phyloP scores from a whole-genome alignment of 2,888 invertebrate genomes.

The Glomeris marginata region DNA sequence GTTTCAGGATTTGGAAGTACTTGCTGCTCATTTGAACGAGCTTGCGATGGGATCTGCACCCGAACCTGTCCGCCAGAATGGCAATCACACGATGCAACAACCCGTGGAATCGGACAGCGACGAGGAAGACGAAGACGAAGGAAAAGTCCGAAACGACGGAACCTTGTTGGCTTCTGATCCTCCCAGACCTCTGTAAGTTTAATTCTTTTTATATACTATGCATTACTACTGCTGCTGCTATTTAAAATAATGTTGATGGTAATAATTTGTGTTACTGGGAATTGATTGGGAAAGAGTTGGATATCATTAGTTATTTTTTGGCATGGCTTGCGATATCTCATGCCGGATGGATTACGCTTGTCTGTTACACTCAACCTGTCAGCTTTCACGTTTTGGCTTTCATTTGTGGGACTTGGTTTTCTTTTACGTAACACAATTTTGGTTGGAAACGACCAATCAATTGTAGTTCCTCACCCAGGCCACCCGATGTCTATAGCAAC shows the following conservation, averaged over 20 bases:
- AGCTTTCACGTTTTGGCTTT: slow-evolving; percentile 9
- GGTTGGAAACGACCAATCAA: neutral
- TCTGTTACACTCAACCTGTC: neutral
- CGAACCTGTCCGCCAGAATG: slow-evolving; percentile 10
- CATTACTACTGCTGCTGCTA: neutral
- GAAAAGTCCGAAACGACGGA: slow-evolving; percentile 73
- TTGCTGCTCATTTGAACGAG: slow-evolving; percentile 91
- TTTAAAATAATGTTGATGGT: neutral
- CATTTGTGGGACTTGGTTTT: slow-evolving; percentile 1
- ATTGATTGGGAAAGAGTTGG: neutral
- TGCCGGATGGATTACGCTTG: neutral
- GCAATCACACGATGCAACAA: slow-evolving; percentile 19
- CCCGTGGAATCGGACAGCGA: slow-evolving; percentile 20
- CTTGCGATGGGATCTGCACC: slow-evolving; percentile 48
- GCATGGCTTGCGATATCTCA: neutral
- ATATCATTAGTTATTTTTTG: neutral
- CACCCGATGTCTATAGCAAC: slow-evolving; percentile 25
- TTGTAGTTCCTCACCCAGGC: slow-evolving; percentile 19
- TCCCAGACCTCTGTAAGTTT: slow-evolving; percentile 68
- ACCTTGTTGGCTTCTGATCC: slow-evolving; percentile 92
- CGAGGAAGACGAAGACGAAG: slow-evolving; percentile 23
- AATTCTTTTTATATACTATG: neutral
- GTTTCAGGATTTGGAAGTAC: slow-evolving; percentile 78
- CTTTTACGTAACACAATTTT: neutral
- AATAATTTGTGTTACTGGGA: neutral